Evolutionary conservation across 2,888 invertebrate genomes (phyloP), one percentile per base, ranked within the genome.

Genomic region (Siphlonurus alternatus): DNA sequence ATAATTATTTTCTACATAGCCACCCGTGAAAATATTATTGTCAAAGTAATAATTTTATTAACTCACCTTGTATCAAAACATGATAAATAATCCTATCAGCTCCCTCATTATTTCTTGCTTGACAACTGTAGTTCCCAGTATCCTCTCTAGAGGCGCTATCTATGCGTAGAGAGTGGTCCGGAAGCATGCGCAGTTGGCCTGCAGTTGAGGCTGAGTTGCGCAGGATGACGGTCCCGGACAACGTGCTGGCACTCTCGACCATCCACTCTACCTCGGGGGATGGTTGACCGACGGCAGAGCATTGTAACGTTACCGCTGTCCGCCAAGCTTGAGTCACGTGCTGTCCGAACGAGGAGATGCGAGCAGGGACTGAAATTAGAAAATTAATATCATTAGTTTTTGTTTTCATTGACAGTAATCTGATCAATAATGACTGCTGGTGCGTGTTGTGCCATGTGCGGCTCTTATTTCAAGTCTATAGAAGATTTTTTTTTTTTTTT

Each of bases 271-370:
- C 15, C 38, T 38, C 38, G 0, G 85, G 84, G 10, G 67, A 63
- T 2, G 74, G 74, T 59, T 81, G 79, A 0, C 87, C 87, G 2
- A 87, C 86, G 0, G 84, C 80, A 56, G 81, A 79, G 71, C 87
- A 88, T 2, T 81, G 75, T 38, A 88, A 73, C 0, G 83, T 80
- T 0, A 83, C 83, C 0, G 84, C 81, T 23, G 82, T 82, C 63
- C 85, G 79, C 85, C 86, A 86, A 0, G 86, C 84, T 66, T 82
- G 78, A 18, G 85, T 80, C 2, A 87, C 75, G 59, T 79, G 76
- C 1, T 84, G 84, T 0, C 87, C 87, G 71, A 87, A 87, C 1
- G 87, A 87, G n/a, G 84, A 82, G 64, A 88, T 86, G 66, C 83
- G 79, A 0, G 87, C 87, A 18, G 86, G 83, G 61, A 84, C 83